phyloP scores from a whole-genome alignment of 2,888 invertebrate genomes.

The Notodonta dromedarius region DNA sequence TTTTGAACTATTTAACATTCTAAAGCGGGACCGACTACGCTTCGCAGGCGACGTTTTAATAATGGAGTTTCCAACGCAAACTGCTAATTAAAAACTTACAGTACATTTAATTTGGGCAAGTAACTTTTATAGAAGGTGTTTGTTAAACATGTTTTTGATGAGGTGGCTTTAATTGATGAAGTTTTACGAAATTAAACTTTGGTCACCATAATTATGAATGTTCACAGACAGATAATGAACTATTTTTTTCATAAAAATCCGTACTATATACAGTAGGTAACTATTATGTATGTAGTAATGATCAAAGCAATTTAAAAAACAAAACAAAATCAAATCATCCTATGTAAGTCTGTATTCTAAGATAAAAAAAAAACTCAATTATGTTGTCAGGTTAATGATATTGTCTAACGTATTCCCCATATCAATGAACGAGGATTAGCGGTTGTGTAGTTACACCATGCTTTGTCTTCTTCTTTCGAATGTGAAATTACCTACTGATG shows the following conservation, averaged over 20 bases:
- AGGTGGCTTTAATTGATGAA: neutral
- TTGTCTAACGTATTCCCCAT: too few relatives aligned
- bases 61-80: constrained; percentile 5
- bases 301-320: neutral
- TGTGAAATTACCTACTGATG: too few relatives aligned
- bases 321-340: too few relatives aligned
- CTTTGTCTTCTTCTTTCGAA: too few relatives aligned
- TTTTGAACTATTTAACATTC: constrained; percentile 36
- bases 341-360: too few relatives aligned
- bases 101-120: constrained; percentile 5
- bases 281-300: too few relatives aligned
- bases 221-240: neutral
- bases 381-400: too few relatives aligned
- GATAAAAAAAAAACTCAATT: too few relatives aligned
- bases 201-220: neutral
- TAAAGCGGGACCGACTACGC: constrained; percentile 40
- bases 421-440: too few relatives aligned
- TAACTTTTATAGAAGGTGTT: constrained; percentile 7
- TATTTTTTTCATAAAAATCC: neutral
- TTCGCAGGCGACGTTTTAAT: constrained; percentile 33
- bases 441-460: too few relatives aligned
- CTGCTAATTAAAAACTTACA: constrained; percentile 19
- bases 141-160: constrained; percentile 6
- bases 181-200: neutral
- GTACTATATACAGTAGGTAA: too few relatives aligned